These are phyloP conservation scores for Bubalus kerabau DNA, from an alignment of 2,113 vertebrate genomes.

Conservation along the genomic window DNA sequence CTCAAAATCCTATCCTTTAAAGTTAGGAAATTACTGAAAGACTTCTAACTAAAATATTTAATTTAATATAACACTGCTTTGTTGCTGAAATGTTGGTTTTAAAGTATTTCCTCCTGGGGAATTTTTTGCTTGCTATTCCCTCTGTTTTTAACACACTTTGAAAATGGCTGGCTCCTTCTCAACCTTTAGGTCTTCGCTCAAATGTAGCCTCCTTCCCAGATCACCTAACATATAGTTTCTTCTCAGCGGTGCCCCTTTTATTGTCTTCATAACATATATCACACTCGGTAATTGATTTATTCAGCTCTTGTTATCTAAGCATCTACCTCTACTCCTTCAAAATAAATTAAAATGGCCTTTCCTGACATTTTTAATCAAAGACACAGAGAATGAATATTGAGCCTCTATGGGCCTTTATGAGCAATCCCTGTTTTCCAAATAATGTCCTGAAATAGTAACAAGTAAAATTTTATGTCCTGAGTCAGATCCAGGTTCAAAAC, in stretches of 20 bases:
- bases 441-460: not conserved
- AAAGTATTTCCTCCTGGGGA: not conserved
- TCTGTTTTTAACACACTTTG: not conserved
- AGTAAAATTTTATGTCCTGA: not conserved
- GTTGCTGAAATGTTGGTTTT: not conserved
- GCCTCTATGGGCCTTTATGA: not conserved
- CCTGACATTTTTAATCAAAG: not conserved
- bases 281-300: not conserved
- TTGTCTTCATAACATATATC: not conserved
- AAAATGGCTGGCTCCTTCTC: not conserved
- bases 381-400: not conserved
- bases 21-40: not conserved
- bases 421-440: not conserved
- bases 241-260: not conserved
- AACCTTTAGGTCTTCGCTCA: not conserved
- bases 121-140: not conserved
- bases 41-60: not conserved
- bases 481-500: not conserved
- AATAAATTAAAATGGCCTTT: not conserved
- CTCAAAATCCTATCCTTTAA: not conserved
- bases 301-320: not conserved
- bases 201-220: not conserved
- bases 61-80: not conserved
- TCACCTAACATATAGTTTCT: not conserved
- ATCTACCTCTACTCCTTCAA: not conserved